Conservation (phyloP, 2,888 invertebrate genomes). For the Spicauda simplicius region DNA sequence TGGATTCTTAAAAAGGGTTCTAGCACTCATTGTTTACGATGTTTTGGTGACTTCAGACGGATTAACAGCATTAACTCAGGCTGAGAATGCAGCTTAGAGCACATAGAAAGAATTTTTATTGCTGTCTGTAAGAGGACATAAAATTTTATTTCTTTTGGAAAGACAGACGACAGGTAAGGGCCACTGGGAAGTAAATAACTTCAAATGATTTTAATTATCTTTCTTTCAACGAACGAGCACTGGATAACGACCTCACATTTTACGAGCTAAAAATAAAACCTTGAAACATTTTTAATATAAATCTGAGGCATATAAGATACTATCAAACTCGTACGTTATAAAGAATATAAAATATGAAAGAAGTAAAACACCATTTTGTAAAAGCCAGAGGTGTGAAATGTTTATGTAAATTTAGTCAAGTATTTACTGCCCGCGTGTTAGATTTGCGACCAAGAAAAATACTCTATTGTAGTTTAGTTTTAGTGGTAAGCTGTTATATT, state of each 20-base stretch:
- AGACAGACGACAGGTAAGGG: slow-evolving; percentile 61
- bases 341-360: too few relatives aligned
- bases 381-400: too few relatives aligned
- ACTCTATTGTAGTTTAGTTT: too few relatives aligned
- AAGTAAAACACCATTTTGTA: too few relatives aligned
- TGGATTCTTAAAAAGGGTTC: slow-evolving; percentile 51
- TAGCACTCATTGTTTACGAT: slow-evolving; percentile 53
- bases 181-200: slow-evolving; percentile 48
- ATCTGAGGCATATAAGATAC: too few relatives aligned
- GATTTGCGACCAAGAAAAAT: too few relatives aligned
- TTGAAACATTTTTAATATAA: not conserved
- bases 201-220: slow-evolving; percentile 43
- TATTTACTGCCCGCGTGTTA: too few relatives aligned
- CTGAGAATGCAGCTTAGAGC: slow-evolving; percentile 66
- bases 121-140: slow-evolving; percentile 64
- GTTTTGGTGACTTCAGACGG: slow-evolving; percentile 58
- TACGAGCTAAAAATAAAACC: not conserved
- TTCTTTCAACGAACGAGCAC: slow-evolving; percentile 26
- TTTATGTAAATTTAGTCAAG: too few relatives aligned
- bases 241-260: slow-evolving; percentile 5
- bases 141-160: slow-evolving; percentile 66
- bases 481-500: too few relatives aligned
- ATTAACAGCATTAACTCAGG: slow-evolving; percentile 61
- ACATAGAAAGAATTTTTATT: slow-evolving; percentile 73
- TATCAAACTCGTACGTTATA: too few relatives aligned